Conservation (phyloP, 1,140 invertebrate genomes). For the Linepithema humile region DNA sequence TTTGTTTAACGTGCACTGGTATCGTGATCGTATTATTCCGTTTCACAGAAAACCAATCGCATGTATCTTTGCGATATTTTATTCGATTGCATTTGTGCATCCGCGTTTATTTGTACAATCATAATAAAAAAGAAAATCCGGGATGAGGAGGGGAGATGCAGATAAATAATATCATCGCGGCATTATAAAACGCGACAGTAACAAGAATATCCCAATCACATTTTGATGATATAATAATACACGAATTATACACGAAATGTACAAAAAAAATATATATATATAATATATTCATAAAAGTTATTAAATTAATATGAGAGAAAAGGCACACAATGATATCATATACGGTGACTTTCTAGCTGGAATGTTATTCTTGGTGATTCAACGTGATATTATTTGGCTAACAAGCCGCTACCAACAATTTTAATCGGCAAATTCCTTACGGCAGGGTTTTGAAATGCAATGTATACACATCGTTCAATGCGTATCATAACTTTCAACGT, state of each 20-base stretch:
- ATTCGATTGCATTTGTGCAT: constrained; percentile 30
- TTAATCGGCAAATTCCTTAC: background rate
- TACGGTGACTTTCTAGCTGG: background rate
- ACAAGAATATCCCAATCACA: constrained; percentile 15
- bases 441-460: background rate
- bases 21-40: constrained; percentile 56
- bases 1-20: constrained; percentile 33
- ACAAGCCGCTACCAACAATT: background rate
- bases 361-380: background rate
- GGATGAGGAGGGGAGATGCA: background rate
- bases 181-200: constrained; percentile 15
- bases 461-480: background rate
- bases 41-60: constrained; percentile 54
- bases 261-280: background rate
- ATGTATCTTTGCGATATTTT: constrained; percentile 56
- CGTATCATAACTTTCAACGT: background rate
- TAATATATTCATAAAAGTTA: background rate
- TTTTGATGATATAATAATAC: constrained; percentile 21
- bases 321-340: background rate
- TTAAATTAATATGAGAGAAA: background rate
- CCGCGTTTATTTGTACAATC: constrained; percentile 55
- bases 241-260: background rate
- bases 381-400: background rate
- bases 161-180: constrained; percentile 30
- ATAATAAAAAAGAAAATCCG: constrained; percentile 24